These are phyloP conservation scores for Heliconius aoede DNA, from an alignment of 2,888 invertebrate genomes.

Conservation along the genomic window DNA sequence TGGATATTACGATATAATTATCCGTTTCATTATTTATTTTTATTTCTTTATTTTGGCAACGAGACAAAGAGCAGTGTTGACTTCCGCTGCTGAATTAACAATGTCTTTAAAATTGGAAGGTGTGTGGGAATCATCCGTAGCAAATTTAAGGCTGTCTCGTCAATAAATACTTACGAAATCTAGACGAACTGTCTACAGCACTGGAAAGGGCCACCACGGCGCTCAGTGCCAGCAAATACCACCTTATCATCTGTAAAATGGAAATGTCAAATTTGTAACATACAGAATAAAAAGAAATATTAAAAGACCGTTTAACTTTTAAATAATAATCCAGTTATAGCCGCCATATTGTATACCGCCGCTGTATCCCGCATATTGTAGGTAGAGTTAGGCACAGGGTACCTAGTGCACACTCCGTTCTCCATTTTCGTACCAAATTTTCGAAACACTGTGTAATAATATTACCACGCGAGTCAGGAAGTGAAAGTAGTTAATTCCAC, in stretches of 20 bases:
- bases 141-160: too few species aligned
- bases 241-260: conserved; percentile 69
- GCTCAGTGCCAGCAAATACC: conserved; percentile 63
- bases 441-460: too few species aligned
- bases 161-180: conserved; percentile 67
- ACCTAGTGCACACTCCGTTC: too few species aligned
- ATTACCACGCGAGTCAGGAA: too few species aligned
- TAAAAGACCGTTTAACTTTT: background rate
- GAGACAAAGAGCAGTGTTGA: background rate
- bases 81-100: background rate
- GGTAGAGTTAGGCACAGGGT: too few species aligned
- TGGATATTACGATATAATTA: background rate
- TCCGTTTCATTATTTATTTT: background rate
- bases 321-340: background rate
- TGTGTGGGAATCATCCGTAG: too few species aligned
- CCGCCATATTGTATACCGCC: too few species aligned
- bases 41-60: background rate
- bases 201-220: conserved; percentile 57
- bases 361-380: too few species aligned
- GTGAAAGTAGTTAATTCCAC: too few species aligned
- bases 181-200: conserved; percentile 62
- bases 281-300: background rate
- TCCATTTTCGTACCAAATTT: too few species aligned
- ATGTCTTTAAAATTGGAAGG: background rate
- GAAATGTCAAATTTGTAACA: background rate